Evolutionary conservation across 2,113 vertebrate species (phyloP).

Genomic region (Ptilorrhoa leucosticta): DNA sequence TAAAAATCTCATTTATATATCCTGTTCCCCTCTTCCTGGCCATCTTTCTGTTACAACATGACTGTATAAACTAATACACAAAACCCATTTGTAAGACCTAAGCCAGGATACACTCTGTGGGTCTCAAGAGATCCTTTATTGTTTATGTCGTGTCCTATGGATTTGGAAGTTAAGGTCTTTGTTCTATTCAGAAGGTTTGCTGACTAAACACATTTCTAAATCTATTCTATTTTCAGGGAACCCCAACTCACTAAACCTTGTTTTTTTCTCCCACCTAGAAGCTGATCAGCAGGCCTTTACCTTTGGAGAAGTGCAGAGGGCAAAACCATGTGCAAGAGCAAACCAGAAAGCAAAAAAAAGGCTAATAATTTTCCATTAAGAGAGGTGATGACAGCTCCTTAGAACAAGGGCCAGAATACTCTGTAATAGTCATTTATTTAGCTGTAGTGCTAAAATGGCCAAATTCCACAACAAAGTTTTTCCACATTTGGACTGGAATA

Average conservation of each 20-base stretch:
- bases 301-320: background rate
- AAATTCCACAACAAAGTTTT: background rate
- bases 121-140: background rate
- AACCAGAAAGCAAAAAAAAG: background rate
- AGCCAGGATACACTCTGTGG: background rate
- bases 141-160: background rate
- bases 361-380: background rate
- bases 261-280: background rate
- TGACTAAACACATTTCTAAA: background rate
- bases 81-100: background rate
- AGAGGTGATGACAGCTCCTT: background rate
- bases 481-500: background rate
- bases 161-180: background rate
- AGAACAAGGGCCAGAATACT: background rate
- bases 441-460: background rate
- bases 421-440: background rate
- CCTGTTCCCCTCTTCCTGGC: background rate
- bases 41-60: background rate
- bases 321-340: background rate
- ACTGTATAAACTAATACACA: background rate
- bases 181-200: background rate
- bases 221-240: background rate
- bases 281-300: background rate
- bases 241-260: background rate
- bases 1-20: slow-evolving; percentile 1